phyloP scores from a whole-genome alignment of 2,888 invertebrate species.

The Panorpa germanica region DNA sequence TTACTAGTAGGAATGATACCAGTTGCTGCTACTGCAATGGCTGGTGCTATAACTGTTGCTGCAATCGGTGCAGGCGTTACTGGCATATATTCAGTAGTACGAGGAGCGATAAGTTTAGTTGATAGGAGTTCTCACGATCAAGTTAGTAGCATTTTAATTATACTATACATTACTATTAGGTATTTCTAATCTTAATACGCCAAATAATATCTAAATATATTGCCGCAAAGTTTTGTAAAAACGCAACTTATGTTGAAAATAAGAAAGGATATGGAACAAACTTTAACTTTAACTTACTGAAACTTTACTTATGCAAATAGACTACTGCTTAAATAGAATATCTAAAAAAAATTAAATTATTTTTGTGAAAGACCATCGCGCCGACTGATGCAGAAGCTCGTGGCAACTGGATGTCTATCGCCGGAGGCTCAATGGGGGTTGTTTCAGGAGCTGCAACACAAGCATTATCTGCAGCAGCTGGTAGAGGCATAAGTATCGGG shows the following conservation, averaged over 20 bases:
- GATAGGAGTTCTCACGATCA: slow-evolving; percentile 31
- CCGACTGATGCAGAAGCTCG: slow-evolving; percentile 32
- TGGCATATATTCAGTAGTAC: slow-evolving; percentile 30
- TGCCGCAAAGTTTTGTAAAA: slow-evolving; percentile 4
- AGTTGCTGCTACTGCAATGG: slow-evolving; percentile 29
- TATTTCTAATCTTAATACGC: too few species aligned
- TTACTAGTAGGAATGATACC: slow-evolving; percentile 30
- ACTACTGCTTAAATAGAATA: not conserved
- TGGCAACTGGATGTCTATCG: slow-evolving; percentile 37
- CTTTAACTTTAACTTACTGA: slow-evolving; percentile 1
- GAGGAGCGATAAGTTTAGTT: slow-evolving; percentile 27
- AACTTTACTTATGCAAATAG: not conserved
- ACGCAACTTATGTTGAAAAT: slow-evolving; percentile 13
- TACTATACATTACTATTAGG: too few species aligned
- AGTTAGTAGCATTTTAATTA: too few species aligned
- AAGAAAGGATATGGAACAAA: not conserved
- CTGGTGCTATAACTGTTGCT: slow-evolving; percentile 28
- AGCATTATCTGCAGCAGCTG: slow-evolving; percentile 26
- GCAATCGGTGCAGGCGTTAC: slow-evolving; percentile 27
- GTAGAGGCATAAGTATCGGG: slow-evolving; percentile 28
- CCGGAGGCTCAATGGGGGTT: slow-evolving; percentile 32
- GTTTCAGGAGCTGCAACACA: slow-evolving; percentile 31
- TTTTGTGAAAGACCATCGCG: slow-evolving; percentile 24
- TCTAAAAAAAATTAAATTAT: slow-evolving; percentile 3
- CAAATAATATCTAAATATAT: not conserved